Evolutionary conservation across 2,888 invertebrate species (phyloP).

Genomic region (Nesidiocoris tenuis): DNA sequence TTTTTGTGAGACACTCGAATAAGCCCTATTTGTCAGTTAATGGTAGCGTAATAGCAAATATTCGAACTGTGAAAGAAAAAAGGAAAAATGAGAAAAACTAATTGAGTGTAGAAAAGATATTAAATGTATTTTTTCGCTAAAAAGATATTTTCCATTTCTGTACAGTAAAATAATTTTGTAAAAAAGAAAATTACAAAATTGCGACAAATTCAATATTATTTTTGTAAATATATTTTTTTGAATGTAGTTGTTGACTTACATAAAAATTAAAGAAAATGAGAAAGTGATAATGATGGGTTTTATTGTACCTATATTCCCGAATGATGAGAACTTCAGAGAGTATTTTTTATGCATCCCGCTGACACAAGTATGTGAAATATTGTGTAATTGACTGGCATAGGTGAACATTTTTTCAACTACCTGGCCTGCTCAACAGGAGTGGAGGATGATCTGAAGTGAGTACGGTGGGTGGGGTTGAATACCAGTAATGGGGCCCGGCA

Average conservation of each 20-base stretch:
- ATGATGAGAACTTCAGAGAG: no score
- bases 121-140: conserved; percentile 41
- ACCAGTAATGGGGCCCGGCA: no score
- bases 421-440: no score
- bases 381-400: no score
- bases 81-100: conserved; percentile 29
- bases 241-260: conserved; percentile 43
- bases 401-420: no score
- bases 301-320: no score
- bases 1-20: conserved; percentile 8
- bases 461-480: no score
- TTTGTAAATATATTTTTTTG: conserved; percentile 45
- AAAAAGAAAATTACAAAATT: conserved; percentile 33
- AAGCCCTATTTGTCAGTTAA: conserved; percentile 25
- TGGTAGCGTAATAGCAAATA: conserved; percentile 10
- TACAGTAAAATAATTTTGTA: conserved; percentile 32
- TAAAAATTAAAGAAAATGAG: conserved; percentile 35
- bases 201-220: conserved; percentile 43
- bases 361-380: no score
- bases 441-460: no score
- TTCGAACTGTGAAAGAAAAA: conserved; percentile 23
- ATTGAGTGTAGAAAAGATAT: conserved; percentile 40
- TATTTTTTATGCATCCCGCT: no score
- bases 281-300: conserved; percentile 31
- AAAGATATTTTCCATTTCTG: conserved; percentile 44